Percentiles rank a stretch among this genome's conserved stretches.
Evolutionary conservation across 2,797 vertebrate genomes (phyloP).

Genomic region (Pseudochromis fuscus): DNA sequence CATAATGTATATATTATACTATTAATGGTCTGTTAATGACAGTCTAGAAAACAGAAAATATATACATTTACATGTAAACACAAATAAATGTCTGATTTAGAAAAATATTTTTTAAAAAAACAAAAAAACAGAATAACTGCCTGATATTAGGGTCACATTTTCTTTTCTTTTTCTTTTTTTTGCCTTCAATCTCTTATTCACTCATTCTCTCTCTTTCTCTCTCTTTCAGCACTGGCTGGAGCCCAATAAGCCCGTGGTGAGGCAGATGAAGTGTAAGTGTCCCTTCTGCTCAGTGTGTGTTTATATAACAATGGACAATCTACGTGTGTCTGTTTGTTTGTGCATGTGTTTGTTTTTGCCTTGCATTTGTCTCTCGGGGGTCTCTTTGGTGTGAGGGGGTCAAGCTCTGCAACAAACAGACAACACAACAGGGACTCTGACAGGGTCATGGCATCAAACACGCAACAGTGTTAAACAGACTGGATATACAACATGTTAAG

Average conservation of each 20-base stretch:
- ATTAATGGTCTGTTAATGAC: neutral
- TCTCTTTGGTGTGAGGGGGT: slow-evolving; percentile 24
- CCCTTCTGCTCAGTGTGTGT: slow-evolving; percentile 36
- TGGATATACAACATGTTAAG: neutral
- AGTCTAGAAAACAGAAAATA: too few relatives aligned
- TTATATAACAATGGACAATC: slow-evolving; percentile 3
- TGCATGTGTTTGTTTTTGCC: slow-evolving; percentile 10
- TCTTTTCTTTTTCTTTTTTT: too few relatives aligned
- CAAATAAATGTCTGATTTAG: slow-evolving; percentile 1
- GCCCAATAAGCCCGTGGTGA: slow-evolving; percentile 94
- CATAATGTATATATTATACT: too few relatives aligned
- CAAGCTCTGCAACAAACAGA: slow-evolving; percentile 37
- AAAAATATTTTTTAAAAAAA: too few relatives aligned
- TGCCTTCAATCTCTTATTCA: too few relatives aligned
- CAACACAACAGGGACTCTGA: slow-evolving; percentile 29
- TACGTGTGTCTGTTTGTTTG: neutral
- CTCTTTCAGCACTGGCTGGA: slow-evolving; percentile 95
- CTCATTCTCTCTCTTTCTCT: slow-evolving; percentile 25
- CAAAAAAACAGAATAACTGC: too few relatives aligned
- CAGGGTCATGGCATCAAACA: slow-evolving; percentile 9
- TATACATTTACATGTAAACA: neutral
- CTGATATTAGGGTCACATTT: slow-evolving; percentile 5
- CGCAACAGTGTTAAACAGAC: neutral
- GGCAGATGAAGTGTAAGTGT: slow-evolving; percentile 99
- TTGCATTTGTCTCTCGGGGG: slow-evolving; percentile 9